Conservation (phyloP, 2,113 vertebrate genomes). For the Clupea harengus region DNA sequence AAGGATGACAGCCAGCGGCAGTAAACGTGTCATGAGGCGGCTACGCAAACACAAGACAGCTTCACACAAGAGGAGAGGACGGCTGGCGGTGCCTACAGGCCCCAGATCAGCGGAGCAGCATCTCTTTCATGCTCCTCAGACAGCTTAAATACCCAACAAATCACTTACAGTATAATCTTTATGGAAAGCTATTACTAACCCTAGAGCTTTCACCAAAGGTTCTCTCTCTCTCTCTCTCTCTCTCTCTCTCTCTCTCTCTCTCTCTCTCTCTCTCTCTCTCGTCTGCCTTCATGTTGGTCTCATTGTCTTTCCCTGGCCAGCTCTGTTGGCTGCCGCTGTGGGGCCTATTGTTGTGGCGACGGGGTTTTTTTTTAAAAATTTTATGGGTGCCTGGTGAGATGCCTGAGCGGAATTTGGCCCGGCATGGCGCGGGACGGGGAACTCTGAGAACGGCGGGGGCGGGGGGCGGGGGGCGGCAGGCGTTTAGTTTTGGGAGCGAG, state of each 20-base stretch:
- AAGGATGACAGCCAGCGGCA: not conserved
- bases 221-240: not conserved
- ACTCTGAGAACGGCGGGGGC: conserved; percentile 6
- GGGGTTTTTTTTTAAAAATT: conserved; percentile 25
- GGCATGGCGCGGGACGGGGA: conserved; percentile 18
- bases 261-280: not conserved
- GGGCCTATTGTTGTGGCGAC: conserved; percentile 27
- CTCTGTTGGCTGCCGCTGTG: conserved; percentile 37
- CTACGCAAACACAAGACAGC: not conserved
- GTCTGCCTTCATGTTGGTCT: not conserved
- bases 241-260: not conserved
- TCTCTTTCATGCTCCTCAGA: not conserved
- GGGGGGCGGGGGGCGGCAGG: not conserved
- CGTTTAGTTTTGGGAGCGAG: not conserved
- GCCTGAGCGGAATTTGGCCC: conserved; percentile 41
- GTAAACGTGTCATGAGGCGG: not conserved
- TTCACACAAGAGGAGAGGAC: not conserved
- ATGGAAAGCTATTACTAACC: conserved; percentile 16
- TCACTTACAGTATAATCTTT: conserved; percentile 21
- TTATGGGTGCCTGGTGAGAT: conserved; percentile 38
- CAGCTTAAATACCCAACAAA: conserved; percentile 45
- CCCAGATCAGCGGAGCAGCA: not conserved
- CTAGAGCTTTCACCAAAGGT: not conserved
- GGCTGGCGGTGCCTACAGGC: not conserved
- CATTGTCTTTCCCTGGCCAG: conserved; percentile 17